Conservation (phyloP, 1,140 invertebrate species). For the Brachionus paranguensis region DNA sequence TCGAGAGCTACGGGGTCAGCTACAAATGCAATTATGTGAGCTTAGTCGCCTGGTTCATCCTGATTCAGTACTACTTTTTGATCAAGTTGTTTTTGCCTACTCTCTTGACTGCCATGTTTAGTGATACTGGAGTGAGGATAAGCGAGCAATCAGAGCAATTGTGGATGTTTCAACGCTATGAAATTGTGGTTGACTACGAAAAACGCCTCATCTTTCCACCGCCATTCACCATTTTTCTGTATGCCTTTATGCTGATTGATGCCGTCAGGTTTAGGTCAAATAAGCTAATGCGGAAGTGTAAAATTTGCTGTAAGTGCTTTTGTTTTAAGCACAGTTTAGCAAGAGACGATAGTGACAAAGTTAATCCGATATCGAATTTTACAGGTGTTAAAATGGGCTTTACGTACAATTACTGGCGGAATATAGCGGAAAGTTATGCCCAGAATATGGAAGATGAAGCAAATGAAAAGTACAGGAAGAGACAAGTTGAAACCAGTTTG, state of each 20-base stretch:
- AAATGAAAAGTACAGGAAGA: conserved; percentile 5
- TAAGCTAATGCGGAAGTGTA: neutral
- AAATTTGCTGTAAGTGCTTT: neutral
- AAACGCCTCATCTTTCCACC: conserved; percentile 45
- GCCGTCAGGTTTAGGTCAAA: neutral
- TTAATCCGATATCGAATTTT: neutral
- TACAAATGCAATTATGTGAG: conserved; percentile 51
- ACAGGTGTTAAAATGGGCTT: neutral
- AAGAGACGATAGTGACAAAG: neutral
- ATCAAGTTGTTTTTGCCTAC: conserved; percentile 56
- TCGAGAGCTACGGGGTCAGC: neutral
- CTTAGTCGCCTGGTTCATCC: conserved; percentile 52
- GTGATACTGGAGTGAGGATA: conserved; percentile 49
- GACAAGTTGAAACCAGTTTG: conserved; percentile 12
- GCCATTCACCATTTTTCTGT: conserved; percentile 18
- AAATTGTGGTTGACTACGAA: conserved; percentile 57
- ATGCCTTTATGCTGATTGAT: neutral
- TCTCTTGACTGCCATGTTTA: conserved; percentile 56
- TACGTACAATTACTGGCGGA: conserved; percentile 27
- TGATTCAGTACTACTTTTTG: conserved; percentile 56
- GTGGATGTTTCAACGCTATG: conserved; percentile 57
- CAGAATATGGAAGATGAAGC: conserved; percentile 10
- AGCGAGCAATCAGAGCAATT: conserved; percentile 48
- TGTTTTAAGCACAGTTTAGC: neutral
- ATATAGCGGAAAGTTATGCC: conserved; percentile 13